phyloP scores from a whole-genome alignment of 2,113 vertebrate species.

The Progne subis region DNA sequence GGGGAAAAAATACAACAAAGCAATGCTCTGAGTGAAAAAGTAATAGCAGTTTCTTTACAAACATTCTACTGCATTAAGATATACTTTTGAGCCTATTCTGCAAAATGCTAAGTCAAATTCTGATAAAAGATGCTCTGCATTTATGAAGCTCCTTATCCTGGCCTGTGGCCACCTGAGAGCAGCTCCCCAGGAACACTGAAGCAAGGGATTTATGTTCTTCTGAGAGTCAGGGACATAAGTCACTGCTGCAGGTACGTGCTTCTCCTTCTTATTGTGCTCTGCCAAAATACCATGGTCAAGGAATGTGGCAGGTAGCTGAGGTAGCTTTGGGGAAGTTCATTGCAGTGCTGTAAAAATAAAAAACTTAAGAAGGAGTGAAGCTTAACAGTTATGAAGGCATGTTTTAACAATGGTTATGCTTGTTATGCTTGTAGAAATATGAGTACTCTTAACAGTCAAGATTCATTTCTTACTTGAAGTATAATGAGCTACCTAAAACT shows the following conservation, averaged over 20 bases:
- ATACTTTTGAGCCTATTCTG: not conserved
- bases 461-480: not conserved
- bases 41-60: not conserved
- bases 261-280: not conserved
- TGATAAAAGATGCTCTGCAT: not conserved
- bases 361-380: not conserved
- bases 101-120: not conserved
- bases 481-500: not conserved
- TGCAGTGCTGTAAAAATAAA: not conserved
- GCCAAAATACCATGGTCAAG: not conserved
- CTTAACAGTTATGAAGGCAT: not conserved
- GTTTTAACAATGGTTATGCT: not conserved
- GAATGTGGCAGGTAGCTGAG: fast-evolving
- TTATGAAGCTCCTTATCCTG: not conserved
- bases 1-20: not conserved
- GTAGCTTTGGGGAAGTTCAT: not conserved
- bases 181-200: not conserved
- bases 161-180: not conserved
- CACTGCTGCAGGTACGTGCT: fast-evolving
- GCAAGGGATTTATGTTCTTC: not conserved
- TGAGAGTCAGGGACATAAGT: not conserved
- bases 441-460: not conserved
- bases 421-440: not conserved
- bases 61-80: not conserved
- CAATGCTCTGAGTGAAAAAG: not conserved